A percentile compares a stretch with the other conserved stretches of the same genome.
These are phyloP conservation scores for Chrysocyon brachyurus DNA, from an alignment of 2,797 vertebrate species.

Conservation along the genomic window DNA sequence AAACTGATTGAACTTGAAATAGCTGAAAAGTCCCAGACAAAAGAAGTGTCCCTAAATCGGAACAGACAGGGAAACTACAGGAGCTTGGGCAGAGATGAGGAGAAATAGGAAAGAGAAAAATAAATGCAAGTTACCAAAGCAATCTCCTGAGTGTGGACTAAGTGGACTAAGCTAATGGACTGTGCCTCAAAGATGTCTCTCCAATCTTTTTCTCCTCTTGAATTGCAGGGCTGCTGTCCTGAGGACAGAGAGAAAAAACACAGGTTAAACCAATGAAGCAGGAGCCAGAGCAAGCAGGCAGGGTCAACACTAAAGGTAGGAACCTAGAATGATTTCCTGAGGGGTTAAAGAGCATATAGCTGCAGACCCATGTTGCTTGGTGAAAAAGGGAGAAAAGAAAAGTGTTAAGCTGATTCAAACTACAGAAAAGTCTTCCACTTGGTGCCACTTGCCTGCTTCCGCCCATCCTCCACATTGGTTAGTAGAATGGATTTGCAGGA, in stretches of 20 bases:
- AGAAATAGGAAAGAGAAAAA: not conserved
- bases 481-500: not conserved
- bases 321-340: not conserved
- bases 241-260: not conserved
- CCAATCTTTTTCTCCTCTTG: not conserved
- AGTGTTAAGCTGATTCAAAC: not conserved
- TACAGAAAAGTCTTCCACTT: not conserved
- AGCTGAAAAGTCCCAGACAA: not conserved
- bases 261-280: not conserved
- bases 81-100: not conserved
- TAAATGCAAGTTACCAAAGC: not conserved
- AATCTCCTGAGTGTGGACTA: not conserved
- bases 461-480: not conserved
- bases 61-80: not conserved
- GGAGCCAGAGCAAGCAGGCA: not conserved
- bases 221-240: not conserved
- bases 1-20: not conserved
- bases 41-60: not conserved
- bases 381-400: not conserved
- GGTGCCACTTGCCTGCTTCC: fast-evolving
- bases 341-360: not conserved
- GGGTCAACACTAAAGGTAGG: not conserved
- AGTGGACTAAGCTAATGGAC: not conserved
- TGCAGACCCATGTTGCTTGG: fast-evolving
- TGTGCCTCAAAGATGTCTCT: not conserved